Base-by-base conservation (phyloP, 2,888 invertebrate genomes). In the Asteroscopus sphinx region DNA sequence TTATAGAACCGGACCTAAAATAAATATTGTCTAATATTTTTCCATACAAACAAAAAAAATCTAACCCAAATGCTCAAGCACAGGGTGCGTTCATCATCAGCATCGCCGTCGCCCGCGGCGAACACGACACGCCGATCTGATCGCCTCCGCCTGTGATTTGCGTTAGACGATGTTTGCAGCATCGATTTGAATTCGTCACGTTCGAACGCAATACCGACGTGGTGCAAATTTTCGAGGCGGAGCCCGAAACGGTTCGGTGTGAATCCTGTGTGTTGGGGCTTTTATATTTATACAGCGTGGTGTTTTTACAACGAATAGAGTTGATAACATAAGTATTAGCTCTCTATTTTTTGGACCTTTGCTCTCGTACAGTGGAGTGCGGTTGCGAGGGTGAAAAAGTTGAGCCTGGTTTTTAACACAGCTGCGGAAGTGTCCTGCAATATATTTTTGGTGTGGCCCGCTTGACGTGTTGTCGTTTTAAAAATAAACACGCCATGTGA, bases 141-240 rank as follows among this genome's bases (percentile, higher is more conserved):
- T 77, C 85, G 86, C 88, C 81, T 76, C 82, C 85, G 86, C 83
- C 86, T 78, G 79, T 85, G 86, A 87, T 89, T 88, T 86, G 86
- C 83, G 80, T 77, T 79, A 77, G 79, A 68, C 80, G 85, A 77
- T 86, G 82, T 83, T 87, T 85, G 85, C 75, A 67, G 81, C 82
- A 85, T 86, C 87, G 87, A 87, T 85, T 85, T 82, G 81, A 75
- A 88, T 86, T 86, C 89, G 89, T 89, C 90, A 90, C 90, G 90
- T 88, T 88, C 77, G 76, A 68, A 75, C 80, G 77, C 78, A 79
- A 76, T 78, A 81, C 75, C 81, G 83, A 80, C 76, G 76, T 73
- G 78, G 79, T 70, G 87, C 87, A 87, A 87, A 88, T 88, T 86
- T 88, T 76, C 73, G 77, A 86, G 89, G 88, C 88, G 88, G 79